Conservation (phyloP, 30 jellyfish, hydroid and myxozoan species). For the Aurelia coerulea region DNA sequence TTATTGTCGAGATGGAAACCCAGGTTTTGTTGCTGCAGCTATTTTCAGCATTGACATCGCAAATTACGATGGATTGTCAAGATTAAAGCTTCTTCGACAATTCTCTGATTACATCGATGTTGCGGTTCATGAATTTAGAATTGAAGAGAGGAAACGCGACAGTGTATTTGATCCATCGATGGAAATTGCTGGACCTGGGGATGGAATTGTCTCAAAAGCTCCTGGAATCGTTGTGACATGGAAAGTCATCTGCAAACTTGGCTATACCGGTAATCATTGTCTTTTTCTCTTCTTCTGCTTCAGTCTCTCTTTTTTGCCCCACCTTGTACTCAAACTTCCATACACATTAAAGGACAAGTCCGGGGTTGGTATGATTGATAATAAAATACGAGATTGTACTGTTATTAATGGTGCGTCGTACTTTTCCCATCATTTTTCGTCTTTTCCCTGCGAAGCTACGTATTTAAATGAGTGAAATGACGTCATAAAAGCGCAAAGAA, state of each 20-base stretch:
- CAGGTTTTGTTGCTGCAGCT: constrained; percentile 77
- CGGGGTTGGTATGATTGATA: no score
- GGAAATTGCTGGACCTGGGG: constrained; percentile 96
- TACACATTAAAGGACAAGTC: no score
- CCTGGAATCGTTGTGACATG: constrained; percentile 83
- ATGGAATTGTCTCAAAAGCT: constrained; percentile 47
- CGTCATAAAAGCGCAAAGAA: no score
- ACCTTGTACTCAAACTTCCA: no score
- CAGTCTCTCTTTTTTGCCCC: no score
- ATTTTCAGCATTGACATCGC: constrained; percentile 68
- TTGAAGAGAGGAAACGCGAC: constrained; percentile 68
- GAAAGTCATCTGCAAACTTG: constrained; percentile 80
- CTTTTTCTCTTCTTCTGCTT: no score
- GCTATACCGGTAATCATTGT: constrained; percentile 68
- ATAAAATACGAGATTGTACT: no score
- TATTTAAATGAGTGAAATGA: no score
- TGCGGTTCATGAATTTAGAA: constrained; percentile 53
- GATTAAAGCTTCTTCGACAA: constrained; percentile 63
- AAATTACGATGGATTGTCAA: constrained; percentile 37
- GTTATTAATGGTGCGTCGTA: no score
- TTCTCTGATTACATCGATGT: constrained; percentile 74
- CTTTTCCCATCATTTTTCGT: no score
- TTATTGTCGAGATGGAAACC: constrained; percentile 58
- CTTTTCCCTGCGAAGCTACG: no score
- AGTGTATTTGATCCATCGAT: constrained; percentile 42